Base-by-base conservation (phyloP, 2,888 invertebrate genomes). In the Clepsis dumicolana region DNA sequence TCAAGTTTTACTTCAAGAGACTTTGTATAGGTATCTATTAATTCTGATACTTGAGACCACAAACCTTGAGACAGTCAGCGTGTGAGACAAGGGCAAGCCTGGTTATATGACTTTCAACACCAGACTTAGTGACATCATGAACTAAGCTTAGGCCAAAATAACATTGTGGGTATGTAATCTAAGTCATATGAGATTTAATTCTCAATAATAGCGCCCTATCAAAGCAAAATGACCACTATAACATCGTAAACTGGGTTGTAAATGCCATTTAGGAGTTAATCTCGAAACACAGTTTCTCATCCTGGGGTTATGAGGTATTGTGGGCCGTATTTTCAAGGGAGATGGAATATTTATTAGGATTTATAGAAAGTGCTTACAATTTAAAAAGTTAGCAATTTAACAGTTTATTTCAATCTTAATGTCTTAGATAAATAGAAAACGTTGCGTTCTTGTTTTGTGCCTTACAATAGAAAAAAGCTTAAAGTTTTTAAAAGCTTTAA, bases 231-330 rank as follows among this genome's bases (percentile, higher is more conserved):
- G 12, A 48, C 25, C 35, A 48, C 61, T 61, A 21, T 35, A 61
- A 25, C n/a, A 66, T 44, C 24, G 54, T 56, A 48, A 35, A 54
- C 60, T 18, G 52, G 25, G 32, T 29, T n/a, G 29, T 70, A 65
- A 70, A 65, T 32, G 44, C 27, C 60, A 57, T 70, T 70, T 50
- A 54, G 53, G 38, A 52, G 56, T 25, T 56, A 61, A 54, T 61
- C 56, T 61, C 59, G 44, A 50, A 41, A 63, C 63, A 35, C 12
- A 64, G 54, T 64, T 53, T 57, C 54, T 54, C 65, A 61, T 32
- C 61, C 38, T 54, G 29, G 44, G 38, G 41, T 65, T 70, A 65
- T 16, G 35, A 70, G 35, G 18, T 64, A 48, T 53, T 59, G 24
- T 50, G 18, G 61, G 18, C 21, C 65, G 21, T 60, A 53, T 44